phyloP scores from a whole-genome alignment of 2,113 vertebrate genomes.

The Philantomba maxwellii region DNA sequence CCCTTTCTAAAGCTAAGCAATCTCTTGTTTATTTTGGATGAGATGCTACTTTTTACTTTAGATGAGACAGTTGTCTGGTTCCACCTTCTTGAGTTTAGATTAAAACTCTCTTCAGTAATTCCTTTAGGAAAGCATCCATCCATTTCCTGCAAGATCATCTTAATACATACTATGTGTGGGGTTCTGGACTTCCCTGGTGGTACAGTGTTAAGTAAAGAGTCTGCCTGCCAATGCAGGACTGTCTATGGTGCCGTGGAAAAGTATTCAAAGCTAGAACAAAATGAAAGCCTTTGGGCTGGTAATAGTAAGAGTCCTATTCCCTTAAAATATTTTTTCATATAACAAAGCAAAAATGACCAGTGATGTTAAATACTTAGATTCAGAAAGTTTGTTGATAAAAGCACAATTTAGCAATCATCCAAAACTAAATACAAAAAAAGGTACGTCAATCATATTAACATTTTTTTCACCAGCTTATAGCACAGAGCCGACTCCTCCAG shows the following conservation, averaged over 20 bases:
- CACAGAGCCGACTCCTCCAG: rapidly evolving
- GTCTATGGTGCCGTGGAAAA: not conserved
- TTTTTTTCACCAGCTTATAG: not conserved
- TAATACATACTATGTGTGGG: not conserved
- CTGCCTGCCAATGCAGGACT: not conserved
- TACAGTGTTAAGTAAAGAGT: not conserved
- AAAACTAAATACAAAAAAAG: not conserved
- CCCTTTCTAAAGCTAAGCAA: not conserved
- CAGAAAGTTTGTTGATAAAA: not conserved
- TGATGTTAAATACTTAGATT: not conserved
- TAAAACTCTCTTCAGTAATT: not conserved
- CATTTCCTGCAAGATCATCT: not conserved
- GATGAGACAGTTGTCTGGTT: not conserved
- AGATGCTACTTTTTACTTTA: not conserved
- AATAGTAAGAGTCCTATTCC: not conserved
- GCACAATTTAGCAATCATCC: not conserved
- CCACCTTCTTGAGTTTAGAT: not conserved
- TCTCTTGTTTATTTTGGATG: not conserved
- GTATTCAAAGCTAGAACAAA: not conserved
- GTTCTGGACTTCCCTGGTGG: not conserved
- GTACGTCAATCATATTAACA: too few species aligned
- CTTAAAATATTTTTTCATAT: not conserved
- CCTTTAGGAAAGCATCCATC: not conserved
- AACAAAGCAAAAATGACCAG: not conserved
- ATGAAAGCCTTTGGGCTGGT: not conserved